Evolutionary conservation across 1,140 invertebrate genomes (phyloP), one percentile per base, ranked within the genome.

Genomic region (Argopecten irradians): DNA sequence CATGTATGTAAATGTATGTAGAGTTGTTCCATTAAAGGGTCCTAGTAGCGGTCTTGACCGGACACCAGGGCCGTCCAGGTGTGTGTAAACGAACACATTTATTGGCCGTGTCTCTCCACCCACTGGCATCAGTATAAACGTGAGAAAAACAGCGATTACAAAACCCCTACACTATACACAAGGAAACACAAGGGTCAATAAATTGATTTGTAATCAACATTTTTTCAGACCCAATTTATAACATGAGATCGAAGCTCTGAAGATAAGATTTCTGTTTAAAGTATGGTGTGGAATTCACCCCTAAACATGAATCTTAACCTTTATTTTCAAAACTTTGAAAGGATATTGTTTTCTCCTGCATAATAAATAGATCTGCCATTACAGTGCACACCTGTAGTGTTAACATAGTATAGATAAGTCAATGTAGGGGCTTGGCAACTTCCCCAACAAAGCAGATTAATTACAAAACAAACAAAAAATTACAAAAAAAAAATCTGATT

Each of bases 341-440:
- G 1, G 8, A 3, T 16, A 28, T 71, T 71, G n/a, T 28, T 71
- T 16, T 71, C 28, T 71, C 55, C 22, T 71, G 8, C 13, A n/a
- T 28, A 22, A 71, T 71, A 28, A 71, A 71, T 71, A 28, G 55
- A 71, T 71, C 55, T 71, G 55, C 8, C 55, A n/a, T 2, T 71
- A 71, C 55, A 71, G 3, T 3, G 43, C 22, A 22, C 22, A 22
- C 7, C n/a, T 71, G 14, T n/a, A 3, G 3, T 71, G 28, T 71
- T 71, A 1, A 71, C 55, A 71, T 71, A 28, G 5, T 28, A n/a
- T 71, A 28, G 55, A 3, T 71, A 28, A 28, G n/a, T 71, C 55
- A 71, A 71, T n/a, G 28, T n/a, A 71, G 55, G 14, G 55, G 22
- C n/a, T 71, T 71, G 55, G 55, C 55, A n/a, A 16, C 87, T 90